phyloP scores from a whole-genome alignment of 2,113 vertebrate species.

The Accipiter virgatus region DNA sequence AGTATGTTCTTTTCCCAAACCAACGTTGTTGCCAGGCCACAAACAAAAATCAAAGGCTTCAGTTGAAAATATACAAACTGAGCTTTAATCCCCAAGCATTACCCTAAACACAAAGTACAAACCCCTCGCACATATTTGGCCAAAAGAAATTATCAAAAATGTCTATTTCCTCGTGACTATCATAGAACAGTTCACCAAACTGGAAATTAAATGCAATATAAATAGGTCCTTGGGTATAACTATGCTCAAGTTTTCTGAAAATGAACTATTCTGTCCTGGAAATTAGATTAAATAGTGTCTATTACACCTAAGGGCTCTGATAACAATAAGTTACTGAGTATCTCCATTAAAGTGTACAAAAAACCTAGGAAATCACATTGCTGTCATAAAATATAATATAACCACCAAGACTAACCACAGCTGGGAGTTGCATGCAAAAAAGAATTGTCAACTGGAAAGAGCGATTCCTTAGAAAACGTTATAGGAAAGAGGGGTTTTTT shows the following conservation, averaged over 20 bases:
- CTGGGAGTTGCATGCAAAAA: background rate
- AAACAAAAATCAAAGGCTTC: background rate
- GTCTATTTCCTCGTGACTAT: background rate
- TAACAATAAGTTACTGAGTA: background rate
- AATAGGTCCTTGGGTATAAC: background rate
- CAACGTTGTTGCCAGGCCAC: background rate
- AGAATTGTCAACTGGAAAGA: background rate
- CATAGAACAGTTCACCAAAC: background rate
- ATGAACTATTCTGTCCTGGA: background rate
- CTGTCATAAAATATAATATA: background rate
- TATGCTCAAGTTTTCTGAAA: background rate
- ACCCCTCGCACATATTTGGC: background rate
- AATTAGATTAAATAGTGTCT: background rate
- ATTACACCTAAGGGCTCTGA: background rate
- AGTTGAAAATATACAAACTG: background rate
- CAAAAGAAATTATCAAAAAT: background rate
- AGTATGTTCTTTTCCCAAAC: background rate
- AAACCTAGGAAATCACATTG: background rate
- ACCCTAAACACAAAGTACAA: background rate
- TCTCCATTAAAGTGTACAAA: background rate
- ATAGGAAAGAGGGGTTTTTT: background rate
- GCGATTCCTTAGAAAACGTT: background rate
- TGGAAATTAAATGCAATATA: background rate
- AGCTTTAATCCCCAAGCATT: background rate
- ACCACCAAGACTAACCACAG: background rate